Evolutionary conservation across 2,888 invertebrate species (phyloP).

Genomic region (Hyalella azteca): DNA sequence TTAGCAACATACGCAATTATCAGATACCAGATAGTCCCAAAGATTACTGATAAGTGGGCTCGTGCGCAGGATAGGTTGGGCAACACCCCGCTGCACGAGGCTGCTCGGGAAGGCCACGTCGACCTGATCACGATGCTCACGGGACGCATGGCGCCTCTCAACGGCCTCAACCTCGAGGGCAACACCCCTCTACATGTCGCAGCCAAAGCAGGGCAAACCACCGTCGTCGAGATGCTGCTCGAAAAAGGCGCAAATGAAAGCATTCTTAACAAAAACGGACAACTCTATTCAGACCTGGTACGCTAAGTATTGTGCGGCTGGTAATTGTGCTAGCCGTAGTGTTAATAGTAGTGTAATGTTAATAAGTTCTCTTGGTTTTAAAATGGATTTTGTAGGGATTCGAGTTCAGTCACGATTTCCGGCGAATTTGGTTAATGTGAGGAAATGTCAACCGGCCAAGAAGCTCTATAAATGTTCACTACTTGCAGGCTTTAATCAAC

Average conservation of each 20-base stretch:
- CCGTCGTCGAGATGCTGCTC: constrained; percentile 42
- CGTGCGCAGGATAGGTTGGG: constrained; percentile 49
- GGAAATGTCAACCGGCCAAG: too few relatives aligned
- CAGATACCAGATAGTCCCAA: too few relatives aligned
- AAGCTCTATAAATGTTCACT: too few relatives aligned
- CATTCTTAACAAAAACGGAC: constrained; percentile 45
- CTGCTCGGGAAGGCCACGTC: constrained; percentile 47
- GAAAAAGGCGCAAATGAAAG: constrained; percentile 46
- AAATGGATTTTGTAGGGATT: too few relatives aligned
- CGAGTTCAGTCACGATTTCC: too few relatives aligned
- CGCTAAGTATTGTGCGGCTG: too few relatives aligned
- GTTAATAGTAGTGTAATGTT: too few relatives aligned
- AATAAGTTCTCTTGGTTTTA: too few relatives aligned
- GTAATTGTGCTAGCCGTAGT: too few relatives aligned
- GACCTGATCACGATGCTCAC: constrained; percentile 50
- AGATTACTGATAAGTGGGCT: neutral
- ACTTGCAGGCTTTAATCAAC: constrained; percentile 51
- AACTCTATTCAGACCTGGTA: constrained; percentile 55
- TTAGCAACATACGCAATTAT: too few relatives aligned
- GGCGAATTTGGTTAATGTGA: too few relatives aligned
- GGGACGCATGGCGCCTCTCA: constrained; percentile 42
- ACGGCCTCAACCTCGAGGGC: constrained; percentile 45
- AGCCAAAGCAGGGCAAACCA: constrained; percentile 46
- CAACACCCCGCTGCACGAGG: constrained; percentile 50
- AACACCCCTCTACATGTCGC: constrained; percentile 55